Evolutionary conservation across 2,113 vertebrate species (phyloP).

Genomic region (Gymnorhina tibicen): DNA sequence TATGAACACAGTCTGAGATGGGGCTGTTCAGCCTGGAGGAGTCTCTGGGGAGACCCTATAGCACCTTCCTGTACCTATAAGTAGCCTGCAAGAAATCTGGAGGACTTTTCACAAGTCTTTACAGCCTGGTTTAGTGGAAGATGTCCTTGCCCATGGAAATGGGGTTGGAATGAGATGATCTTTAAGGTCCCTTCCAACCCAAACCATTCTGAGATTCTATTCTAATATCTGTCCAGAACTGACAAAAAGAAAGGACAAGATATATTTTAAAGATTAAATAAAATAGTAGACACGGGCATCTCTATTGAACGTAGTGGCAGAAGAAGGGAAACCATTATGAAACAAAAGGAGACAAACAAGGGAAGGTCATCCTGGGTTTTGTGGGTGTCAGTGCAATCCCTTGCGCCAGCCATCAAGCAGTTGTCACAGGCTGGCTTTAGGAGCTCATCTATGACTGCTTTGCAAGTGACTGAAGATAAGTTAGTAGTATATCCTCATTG

Average conservation of each 20-base stretch:
- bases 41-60: neutral
- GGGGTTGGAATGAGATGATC: fast-evolving
- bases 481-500: neutral
- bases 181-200: neutral
- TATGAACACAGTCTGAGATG: neutral
- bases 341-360: neutral
- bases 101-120: neutral
- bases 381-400: neutral
- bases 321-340: neutral
- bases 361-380: neutral
- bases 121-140: neutral
- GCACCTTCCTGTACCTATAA: neutral
- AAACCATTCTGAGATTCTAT: neutral
- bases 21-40: neutral
- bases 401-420: neutral
- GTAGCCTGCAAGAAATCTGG: neutral
- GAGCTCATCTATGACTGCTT: neutral
- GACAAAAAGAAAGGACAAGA: neutral
- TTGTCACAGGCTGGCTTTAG: neutral
- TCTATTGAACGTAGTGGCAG: neutral
- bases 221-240: neutral
- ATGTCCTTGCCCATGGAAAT: too few species aligned
- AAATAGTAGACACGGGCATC: neutral
- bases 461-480: neutral
- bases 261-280: neutral